Evolutionary conservation across 2,113 vertebrate species (phyloP), one percentile per base, ranked within the genome.

Genomic region (Canis aureus): DNA sequence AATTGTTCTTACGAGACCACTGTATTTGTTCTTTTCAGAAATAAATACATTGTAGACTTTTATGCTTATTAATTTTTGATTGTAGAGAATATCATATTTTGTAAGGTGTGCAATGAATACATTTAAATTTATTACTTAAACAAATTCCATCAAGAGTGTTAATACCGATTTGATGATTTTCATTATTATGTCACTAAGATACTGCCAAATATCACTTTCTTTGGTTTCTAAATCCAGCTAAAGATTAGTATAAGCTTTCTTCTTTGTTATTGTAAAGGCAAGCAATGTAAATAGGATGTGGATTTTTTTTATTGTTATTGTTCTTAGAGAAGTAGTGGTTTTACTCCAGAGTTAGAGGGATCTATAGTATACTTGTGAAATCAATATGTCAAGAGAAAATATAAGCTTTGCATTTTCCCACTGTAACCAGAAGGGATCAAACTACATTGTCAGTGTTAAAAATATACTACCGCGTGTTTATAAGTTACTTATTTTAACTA

Each of bases 111-210:
- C 17, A 12, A 16, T 82, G 94, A 98, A 93, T 95, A 66, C 23
- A 97, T 96, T 98, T 95, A 95, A 97, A 93, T 94, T 97, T 83
- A 97, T 98, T 97, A 88, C 79, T 93, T 95, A 91, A 91, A 96
- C 91, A 92, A 53, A 92, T 94, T 91, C 64, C 79, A 79, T 82
- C 92, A 97, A 35, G 71, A 82, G 60, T 94, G 60, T 97, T 97
- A 97, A 95, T 86, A 35, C 35, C 1, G 2, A 76, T 69, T 96
- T 96, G 86, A 87, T 98, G 94, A 92, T 97, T 98, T 96, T 97
- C 55, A n/a, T 97, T 94, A 97, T 91, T 94, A 62, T 95, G 66
- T 85, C 82, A 92, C 69, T 97, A 43, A 67, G 27, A 94, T 96
- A 78, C 92, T 94, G 93, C 79, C 43, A 96, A 38, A 94, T 80